phyloP scores from a whole-genome alignment of 2,113 vertebrate genomes.

The Scolopax mira region DNA sequence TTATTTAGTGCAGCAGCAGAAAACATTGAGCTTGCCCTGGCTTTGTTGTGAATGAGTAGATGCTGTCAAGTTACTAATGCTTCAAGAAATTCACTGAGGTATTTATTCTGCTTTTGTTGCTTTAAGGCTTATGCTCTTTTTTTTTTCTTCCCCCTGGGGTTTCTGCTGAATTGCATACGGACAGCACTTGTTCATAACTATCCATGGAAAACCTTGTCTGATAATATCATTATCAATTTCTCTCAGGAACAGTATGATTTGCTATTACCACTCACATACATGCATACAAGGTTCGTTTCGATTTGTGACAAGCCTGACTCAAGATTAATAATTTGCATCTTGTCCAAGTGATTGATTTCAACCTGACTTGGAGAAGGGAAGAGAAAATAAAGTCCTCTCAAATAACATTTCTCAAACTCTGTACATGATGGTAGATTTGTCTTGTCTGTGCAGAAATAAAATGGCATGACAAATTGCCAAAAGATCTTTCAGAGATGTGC shows the following conservation, averaged over 20 bases:
- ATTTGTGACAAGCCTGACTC: background rate
- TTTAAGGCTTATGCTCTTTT: background rate
- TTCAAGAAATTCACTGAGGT: conserved; percentile 21
- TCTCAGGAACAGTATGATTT: background rate
- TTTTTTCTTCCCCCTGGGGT: background rate
- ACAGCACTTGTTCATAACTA: background rate
- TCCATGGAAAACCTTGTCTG: background rate
- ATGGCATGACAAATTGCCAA: background rate
- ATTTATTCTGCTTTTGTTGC: conserved; percentile 43
- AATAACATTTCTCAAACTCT: background rate
- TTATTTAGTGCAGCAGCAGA: conserved; percentile 20
- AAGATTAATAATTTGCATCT: conserved; percentile 45
- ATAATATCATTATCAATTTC: background rate
- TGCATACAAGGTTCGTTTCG: background rate
- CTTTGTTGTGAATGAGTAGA: conserved; percentile 19
- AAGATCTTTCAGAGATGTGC: background rate
- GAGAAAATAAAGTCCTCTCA: conserved; percentile 29
- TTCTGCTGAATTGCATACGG: background rate
- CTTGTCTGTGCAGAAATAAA: conserved; percentile 3
- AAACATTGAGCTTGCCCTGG: conserved; percentile 12
- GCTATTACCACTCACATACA: background rate
- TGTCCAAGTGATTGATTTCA: conserved; percentile 14
- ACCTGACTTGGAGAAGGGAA: background rate
- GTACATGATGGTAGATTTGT: background rate
- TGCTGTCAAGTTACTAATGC: conserved; percentile 47